These are phyloP conservation scores for Ecdyonurus torrentis DNA, from an alignment of 2,888 invertebrate species.

Conservation along the genomic window DNA sequence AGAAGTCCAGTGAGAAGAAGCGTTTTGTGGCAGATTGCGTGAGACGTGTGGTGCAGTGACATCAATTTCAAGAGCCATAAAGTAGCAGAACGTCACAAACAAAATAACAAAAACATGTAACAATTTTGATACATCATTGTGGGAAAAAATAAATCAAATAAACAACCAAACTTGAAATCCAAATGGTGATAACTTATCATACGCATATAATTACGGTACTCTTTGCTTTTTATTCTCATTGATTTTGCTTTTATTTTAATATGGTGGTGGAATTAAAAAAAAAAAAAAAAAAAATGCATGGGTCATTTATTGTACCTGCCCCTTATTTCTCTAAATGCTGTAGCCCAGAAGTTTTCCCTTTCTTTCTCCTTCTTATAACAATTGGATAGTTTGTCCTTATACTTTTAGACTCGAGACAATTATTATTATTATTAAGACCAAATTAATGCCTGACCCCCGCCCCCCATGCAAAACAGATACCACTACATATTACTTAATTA, in stretches of 20 bases:
- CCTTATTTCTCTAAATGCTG: neutral
- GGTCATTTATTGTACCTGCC: neutral
- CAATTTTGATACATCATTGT: no score
- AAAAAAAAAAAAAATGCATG: no score
- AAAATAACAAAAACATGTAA: no score
- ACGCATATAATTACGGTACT: no score
- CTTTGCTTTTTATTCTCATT: no score
- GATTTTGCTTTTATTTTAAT: no score
- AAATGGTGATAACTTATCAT: no score
- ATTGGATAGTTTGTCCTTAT: neutral
- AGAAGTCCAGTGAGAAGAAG: conserved; percentile 31
- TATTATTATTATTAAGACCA: no score
- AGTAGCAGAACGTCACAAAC: no score
- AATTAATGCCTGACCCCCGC: neutral
- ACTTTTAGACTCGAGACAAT: neutral
- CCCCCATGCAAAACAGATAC: neutral
- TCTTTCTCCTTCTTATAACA: neutral
- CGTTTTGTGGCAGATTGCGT: conserved; percentile 45
- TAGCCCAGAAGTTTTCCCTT: neutral
- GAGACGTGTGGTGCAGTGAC: conserved; percentile 39
- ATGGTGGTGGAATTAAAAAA: neutral
- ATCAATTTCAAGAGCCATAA: no score
- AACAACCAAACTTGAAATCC: no score
- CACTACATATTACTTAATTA: neutral
- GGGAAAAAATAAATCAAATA: no score